Conservation (phyloP, 2,797 vertebrate species). For the Rachycentron canadum region DNA sequence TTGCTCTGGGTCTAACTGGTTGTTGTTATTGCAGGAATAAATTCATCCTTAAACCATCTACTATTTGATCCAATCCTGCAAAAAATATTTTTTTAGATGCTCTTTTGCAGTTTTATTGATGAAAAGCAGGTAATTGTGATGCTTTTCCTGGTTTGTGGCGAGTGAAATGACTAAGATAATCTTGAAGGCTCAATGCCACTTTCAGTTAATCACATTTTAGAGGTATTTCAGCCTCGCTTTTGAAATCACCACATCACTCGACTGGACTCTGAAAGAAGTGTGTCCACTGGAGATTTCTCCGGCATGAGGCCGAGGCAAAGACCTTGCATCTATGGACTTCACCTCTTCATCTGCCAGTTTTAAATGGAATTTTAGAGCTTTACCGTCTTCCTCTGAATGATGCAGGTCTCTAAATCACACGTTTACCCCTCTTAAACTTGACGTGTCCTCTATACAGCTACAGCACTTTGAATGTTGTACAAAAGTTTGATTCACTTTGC, state of each 20-base stretch:
- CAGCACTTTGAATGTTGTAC: neutral
- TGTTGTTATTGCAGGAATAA: neutral
- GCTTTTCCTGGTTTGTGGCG: neutral
- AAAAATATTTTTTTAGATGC: neutral
- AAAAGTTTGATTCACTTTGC: neutral
- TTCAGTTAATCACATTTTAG: neutral
- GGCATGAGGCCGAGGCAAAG: neutral
- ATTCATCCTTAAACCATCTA: neutral
- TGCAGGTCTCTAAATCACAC: neutral
- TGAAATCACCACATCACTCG: neutral
- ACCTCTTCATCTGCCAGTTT: constrained; percentile 19
- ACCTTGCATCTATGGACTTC: constrained; percentile 4
- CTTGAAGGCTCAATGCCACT: neutral
- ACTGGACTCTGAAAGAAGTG: neutral
- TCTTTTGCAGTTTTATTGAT: neutral
- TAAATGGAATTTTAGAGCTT: constrained; percentile 18
- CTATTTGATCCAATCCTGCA: neutral
- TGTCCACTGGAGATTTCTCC: neutral
- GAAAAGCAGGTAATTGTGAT: neutral
- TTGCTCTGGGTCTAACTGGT: neutral
- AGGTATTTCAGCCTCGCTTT: neutral
- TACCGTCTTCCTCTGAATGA: constrained; percentile 5
- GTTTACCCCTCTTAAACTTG: neutral
- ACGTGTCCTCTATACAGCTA: neutral
- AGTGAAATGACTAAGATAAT: neutral